Conservation (phyloP, 2,113 vertebrate genomes). For the Cebus imitator region DNA sequence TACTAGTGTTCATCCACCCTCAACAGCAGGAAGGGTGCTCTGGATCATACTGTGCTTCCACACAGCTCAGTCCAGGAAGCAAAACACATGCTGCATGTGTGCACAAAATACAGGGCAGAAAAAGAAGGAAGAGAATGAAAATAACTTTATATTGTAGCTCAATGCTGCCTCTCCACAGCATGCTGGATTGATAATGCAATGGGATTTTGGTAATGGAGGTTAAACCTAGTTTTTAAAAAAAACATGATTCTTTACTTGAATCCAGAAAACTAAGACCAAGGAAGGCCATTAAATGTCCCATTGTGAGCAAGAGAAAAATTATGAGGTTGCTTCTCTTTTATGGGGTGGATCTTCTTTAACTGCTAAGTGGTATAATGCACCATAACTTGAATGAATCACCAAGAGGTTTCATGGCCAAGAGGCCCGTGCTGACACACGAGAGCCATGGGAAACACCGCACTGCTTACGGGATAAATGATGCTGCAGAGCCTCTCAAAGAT, state of each 20-base stretch:
- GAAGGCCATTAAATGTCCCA: neutral
- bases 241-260: neutral
- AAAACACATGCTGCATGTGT: accelerated
- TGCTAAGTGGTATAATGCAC: neutral
- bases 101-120: accelerated
- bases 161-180: neutral
- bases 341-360: neutral
- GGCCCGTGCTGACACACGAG: accelerated
- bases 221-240: neutral
- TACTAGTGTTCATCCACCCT: neutral
- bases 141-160: neutral
- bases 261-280: neutral
- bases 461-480: slow-evolving; percentile 97
- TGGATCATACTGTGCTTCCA: neutral
- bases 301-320: neutral
- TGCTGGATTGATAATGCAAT: neutral
- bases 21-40: neutral
- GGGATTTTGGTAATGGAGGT: neutral
- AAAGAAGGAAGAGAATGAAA: too few species aligned
- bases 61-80: neutral
- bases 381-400: neutral
- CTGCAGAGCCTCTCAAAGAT: slow-evolving; percentile 99
- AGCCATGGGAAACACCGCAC: neutral
- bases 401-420: neutral
- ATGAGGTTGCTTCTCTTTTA: neutral